Base-by-base conservation (phyloP, 2,888 invertebrate species). In the Smittia sp. region DNA sequence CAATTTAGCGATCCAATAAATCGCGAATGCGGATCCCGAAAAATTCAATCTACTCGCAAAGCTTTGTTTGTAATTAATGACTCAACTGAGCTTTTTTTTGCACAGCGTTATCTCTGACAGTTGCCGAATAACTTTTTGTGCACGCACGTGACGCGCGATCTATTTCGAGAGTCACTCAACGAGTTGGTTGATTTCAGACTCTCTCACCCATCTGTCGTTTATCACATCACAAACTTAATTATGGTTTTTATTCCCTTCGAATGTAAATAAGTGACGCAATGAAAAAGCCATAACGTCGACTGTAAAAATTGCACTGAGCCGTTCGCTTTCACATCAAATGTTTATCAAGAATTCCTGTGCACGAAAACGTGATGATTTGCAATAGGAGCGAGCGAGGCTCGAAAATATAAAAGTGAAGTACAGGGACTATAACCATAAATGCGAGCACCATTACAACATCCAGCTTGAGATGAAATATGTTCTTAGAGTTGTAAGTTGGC, bases 341-440 rank as follows among this genome's bases (percentile, higher is more conserved):
- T n/a, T n/a, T n/a, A n/a, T n/a, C n/a, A n/a, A n/a, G n/a, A n/a
- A n/a, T n/a, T n/a, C n/a, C n/a, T 32, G 32, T 32, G 32, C 32
- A 32, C 32, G 32, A 32, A 13, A 58, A 58, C 7, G 9, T 52
- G 52, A 58, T 22, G 58, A 58, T 58, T 58, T 58, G 58, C 58
- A 18, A 58, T 38, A 46, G 32, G 41, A 39, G 18, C n/a, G 39
- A 24, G 24, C 7, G 22, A 68, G 24, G 22, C 13, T 41, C 39
- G 20, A 39, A 46, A 32, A 18, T 15, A 68, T 68, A 70, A 70
- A 54, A 52, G 15, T 70, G 54, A 54, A 52, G 69, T 70, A 70
- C 69, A 70, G 69, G 69, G 69, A 70, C 46, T 68, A 41, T 70
- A 70, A 32, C 32, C 54, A 54, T 54, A 54, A 70, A 70, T 25